These are phyloP conservation scores for Pygoscelis adeliae DNA, from an alignment of 2,113 vertebrate genomes.

Conservation along the genomic window DNA sequence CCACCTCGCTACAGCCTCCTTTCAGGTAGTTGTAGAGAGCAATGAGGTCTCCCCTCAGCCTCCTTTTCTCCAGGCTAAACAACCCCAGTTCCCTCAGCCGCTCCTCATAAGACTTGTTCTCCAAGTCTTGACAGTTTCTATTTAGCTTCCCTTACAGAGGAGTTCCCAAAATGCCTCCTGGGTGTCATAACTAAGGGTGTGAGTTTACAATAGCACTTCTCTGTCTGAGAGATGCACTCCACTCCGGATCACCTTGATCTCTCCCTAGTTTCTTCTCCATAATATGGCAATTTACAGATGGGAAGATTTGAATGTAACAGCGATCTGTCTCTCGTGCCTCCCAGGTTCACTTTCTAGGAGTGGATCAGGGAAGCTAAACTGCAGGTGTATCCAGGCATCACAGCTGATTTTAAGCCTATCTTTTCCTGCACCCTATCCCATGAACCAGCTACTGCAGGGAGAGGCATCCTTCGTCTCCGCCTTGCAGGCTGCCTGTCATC, in stretches of 20 bases:
- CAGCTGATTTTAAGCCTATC: not conserved
- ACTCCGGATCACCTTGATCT: accelerated
- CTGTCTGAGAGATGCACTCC: not conserved
- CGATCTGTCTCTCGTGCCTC: not conserved
- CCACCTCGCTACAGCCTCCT: too few relatives aligned
- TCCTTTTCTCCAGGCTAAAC: too few relatives aligned
- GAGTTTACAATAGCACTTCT: not conserved
- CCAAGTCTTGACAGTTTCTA: not conserved
- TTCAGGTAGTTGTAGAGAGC: too few relatives aligned
- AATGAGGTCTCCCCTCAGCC: too few relatives aligned
- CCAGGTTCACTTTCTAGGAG: not conserved
- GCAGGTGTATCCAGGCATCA: not conserved
- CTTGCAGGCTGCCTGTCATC: not conserved
- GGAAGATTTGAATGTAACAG: not conserved
- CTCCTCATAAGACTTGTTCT: too few relatives aligned
- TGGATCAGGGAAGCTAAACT: not conserved
- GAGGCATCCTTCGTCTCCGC: not conserved
- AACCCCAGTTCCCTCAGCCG: too few relatives aligned
- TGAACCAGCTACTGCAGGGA: not conserved
- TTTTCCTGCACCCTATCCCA: not conserved
- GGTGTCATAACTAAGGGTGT: not conserved
- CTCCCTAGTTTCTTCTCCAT: not conserved
- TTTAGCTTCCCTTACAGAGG: not conserved
- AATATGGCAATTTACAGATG: not conserved
- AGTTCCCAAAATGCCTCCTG: not conserved